These are phyloP conservation scores for Tachystola acroxantha DNA, from an alignment of 2,888 invertebrate genomes.

Conservation along the genomic window DNA sequence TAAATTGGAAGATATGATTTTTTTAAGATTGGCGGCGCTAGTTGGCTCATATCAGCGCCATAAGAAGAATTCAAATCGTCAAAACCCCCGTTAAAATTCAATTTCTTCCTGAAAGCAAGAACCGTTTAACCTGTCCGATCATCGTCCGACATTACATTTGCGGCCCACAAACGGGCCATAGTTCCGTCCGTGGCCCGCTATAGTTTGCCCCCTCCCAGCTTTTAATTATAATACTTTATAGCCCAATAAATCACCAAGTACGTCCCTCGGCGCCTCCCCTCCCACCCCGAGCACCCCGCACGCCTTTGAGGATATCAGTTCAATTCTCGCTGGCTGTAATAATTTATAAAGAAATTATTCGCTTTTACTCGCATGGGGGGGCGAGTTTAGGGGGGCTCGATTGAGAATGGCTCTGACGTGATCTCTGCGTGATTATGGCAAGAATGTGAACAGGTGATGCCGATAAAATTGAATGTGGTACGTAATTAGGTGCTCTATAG, in stretches of 20 bases:
- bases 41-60: too few species aligned
- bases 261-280: constrained; percentile 59
- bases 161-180: constrained; percentile 41
- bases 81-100: too few species aligned
- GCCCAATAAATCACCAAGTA: constrained; percentile 83
- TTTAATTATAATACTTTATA: constrained; percentile 90
- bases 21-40: too few species aligned
- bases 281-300: constrained; percentile 31
- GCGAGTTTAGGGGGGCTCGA: neutral
- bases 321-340: constrained; percentile 81
- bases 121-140: constrained; percentile 25
- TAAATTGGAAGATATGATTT: too few species aligned
- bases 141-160: constrained; percentile 21
- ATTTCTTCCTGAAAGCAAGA: too few species aligned
- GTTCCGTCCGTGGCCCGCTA: constrained; percentile 51
- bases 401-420: constrained; percentile 14
- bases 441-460: constrained; percentile 16
- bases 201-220: constrained; percentile 74
- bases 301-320: constrained; percentile 81
- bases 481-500: too few species aligned
- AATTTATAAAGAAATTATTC: constrained; percentile 84
- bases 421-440: constrained; percentile 12
- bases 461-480: constrained; percentile 8
- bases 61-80: too few species aligned
- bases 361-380: constrained; percentile 35